A percentile compares a stretch with the other conserved stretches of the same genome.
These are phyloP conservation scores for Diabrotica undecimpunctata DNA, from an alignment of 1,140 invertebrate species.

Conservation along the genomic window DNA sequence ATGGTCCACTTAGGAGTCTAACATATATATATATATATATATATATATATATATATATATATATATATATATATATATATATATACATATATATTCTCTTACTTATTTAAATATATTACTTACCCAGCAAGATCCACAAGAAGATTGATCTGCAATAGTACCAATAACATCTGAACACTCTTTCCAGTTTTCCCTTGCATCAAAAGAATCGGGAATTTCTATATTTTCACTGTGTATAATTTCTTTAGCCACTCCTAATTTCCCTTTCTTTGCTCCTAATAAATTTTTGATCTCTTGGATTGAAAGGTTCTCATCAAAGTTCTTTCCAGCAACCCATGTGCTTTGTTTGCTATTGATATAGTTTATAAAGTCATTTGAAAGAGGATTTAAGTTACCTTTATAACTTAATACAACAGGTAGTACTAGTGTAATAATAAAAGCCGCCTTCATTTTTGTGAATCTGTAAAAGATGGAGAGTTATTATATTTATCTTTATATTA, in stretches of 20 bases:
- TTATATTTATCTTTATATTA: too few species aligned
- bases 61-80: too few species aligned
- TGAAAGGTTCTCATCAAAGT: slow-evolving; percentile 17
- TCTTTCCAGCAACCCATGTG: slow-evolving; percentile 20
- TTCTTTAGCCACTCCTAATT: background rate
- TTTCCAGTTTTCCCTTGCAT: slow-evolving; percentile 25
- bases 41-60: too few species aligned
- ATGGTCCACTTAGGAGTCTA: too few species aligned
- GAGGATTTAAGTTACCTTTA: background rate
- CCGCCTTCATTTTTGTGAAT: too few species aligned
- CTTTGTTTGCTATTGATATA: slow-evolving; percentile 16
- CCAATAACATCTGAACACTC: slow-evolving; percentile 45
- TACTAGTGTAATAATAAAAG: too few species aligned
- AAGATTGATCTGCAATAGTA: slow-evolving; percentile 19
- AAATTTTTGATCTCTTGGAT: slow-evolving; percentile 4
- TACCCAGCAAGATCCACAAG: slow-evolving; percentile 29
- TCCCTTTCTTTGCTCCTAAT: slow-evolving; percentile 4
- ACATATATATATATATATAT: too few species aligned
- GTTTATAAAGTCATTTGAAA: slow-evolving; percentile 20
- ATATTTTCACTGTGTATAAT: background rate
- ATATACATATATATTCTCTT: too few species aligned
- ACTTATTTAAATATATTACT: slow-evolving; percentile 5
- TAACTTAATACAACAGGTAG: too few species aligned
- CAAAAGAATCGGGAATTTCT: slow-evolving; percentile 21
- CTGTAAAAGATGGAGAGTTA: too few species aligned